A percentile compares a stretch with the other conserved stretches of the same genome.
phyloP scores from a whole-genome alignment of 2,113 vertebrate genomes.

The Cettia cetti region DNA sequence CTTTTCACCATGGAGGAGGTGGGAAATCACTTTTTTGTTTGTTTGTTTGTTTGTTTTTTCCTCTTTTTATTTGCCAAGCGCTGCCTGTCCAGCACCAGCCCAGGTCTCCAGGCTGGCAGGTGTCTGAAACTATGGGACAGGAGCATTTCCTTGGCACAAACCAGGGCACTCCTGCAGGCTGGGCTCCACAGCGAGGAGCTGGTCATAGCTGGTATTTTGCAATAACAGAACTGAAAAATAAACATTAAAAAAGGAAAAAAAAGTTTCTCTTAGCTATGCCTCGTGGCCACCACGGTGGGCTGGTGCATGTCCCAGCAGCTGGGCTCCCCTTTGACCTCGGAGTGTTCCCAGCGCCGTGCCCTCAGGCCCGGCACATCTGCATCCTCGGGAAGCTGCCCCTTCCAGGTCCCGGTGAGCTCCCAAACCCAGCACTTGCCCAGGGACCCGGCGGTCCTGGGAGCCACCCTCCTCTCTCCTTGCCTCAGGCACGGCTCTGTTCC shows the following conservation, averaged over 20 bases:
- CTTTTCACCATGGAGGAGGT: neutral
- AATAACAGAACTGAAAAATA: neutral
- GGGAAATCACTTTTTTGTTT: neutral
- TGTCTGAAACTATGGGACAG: neutral
- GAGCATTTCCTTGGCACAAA: neutral
- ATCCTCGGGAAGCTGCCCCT: neutral
- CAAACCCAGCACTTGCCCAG: neutral
- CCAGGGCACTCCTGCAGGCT: neutral
- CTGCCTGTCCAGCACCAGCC: neutral
- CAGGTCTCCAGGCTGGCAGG: fast-evolving
- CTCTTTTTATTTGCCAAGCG: neutral
- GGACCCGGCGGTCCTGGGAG: fast-evolving
- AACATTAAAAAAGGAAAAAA: neutral
- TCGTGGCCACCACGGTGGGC: fast-evolving
- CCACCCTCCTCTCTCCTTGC: neutral
- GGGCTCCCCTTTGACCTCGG: neutral
- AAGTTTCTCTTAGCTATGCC: neutral
- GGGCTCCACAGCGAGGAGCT: neutral
- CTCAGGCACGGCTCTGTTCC: neutral
- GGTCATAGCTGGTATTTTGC: neutral
- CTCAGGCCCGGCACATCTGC: neutral
- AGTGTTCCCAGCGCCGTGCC: neutral
- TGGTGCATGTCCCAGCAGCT: fast-evolving
- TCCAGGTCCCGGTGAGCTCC: neutral
- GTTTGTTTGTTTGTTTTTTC: no score